A percentile compares a stretch with the other conserved stretches of the same genome.
Conservation (phyloP, 1,140 invertebrate species). For the Thalassaphorura encarpata region DNA sequence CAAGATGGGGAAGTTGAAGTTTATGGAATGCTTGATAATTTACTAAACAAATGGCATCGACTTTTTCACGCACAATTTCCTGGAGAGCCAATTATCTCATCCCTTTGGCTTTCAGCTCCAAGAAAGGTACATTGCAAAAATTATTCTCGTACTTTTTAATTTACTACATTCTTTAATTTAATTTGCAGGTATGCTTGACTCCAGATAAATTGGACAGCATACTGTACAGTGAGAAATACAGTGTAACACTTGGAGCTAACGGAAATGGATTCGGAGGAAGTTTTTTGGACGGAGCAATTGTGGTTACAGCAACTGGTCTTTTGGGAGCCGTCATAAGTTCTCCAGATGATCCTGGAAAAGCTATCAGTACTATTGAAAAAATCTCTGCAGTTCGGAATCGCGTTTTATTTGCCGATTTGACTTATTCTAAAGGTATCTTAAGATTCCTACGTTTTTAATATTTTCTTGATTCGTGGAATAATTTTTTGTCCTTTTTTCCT, state of each 20-base stretch:
- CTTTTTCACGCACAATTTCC: constrained; percentile 41
- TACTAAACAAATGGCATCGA: constrained; percentile 66
- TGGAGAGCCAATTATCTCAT: constrained; percentile 64
- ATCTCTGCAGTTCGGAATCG: constrained; percentile 23
- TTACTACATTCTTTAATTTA: constrained; percentile 27
- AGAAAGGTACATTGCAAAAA: constrained; percentile 16
- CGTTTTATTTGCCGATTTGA: constrained; percentile 23
- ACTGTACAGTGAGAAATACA: constrained; percentile 76
- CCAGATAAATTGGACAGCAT: constrained; percentile 69
- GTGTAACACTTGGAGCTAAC: constrained; percentile 60
- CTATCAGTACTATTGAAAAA: constrained; percentile 18
- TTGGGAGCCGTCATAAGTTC: constrained; percentile 51
- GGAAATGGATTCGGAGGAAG: constrained; percentile 73
- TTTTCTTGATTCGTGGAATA: not conserved
- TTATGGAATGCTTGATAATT: constrained; percentile 62
- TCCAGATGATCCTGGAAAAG: constrained; percentile 16
- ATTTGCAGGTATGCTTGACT: constrained; percentile 44
- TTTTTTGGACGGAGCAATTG: constrained; percentile 64
- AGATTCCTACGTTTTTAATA: not conserved
- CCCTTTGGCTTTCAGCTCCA: constrained; percentile 25
- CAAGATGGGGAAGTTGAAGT: constrained; percentile 62
- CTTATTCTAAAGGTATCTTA: constrained; percentile 27
- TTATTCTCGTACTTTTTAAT: not conserved
- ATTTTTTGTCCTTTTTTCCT: not conserved
- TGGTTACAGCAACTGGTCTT: constrained; percentile 75